A percentile compares a stretch with the other conserved stretches of the same genome.
Conservation (phyloP, 37 sponge, comb jelly and placozoan species). For the Lycopodina hypogea region DNA sequence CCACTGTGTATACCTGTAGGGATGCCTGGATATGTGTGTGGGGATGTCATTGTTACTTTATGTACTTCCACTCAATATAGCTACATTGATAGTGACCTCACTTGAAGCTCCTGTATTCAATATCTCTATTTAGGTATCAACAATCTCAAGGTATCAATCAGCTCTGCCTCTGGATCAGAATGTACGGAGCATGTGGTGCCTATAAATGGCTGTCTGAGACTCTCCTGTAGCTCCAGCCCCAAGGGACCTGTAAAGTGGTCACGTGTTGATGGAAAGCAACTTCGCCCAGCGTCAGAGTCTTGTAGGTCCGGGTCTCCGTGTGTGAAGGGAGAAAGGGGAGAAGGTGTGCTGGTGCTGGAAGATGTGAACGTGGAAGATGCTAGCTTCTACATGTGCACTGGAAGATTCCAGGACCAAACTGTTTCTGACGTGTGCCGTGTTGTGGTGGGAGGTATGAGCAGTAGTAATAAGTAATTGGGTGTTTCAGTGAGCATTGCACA, state of each 20-base stretch:
- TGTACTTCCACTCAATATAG: too few relatives aligned
- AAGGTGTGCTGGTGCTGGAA: constrained; percentile 30
- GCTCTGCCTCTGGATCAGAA: too few relatives aligned
- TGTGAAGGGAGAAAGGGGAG: background rate
- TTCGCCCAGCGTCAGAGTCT: background rate
- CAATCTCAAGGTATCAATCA: background rate
- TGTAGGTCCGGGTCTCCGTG: constrained; percentile 7
- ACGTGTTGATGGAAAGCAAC: background rate
- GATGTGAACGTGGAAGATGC: constrained; percentile 11
- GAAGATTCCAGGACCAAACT: constrained; percentile 16
- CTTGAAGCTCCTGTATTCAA: too few relatives aligned
- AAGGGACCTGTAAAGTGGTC: constrained; percentile 15
- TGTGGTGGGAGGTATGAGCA: constrained; percentile 36
- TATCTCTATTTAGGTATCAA: background rate
- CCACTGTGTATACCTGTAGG: too few relatives aligned
- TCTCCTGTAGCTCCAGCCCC: constrained; percentile 29
- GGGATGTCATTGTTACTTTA: too few relatives aligned
- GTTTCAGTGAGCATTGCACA: too few relatives aligned
- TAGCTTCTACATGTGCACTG: constrained; percentile 48
- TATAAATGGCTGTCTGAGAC: constrained; percentile 12
- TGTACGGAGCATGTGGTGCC: constrained; percentile 33
- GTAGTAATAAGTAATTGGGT: background rate
- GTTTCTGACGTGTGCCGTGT: constrained; percentile 33
- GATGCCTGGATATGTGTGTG: too few relatives aligned
- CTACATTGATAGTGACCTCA: too few relatives aligned